Percentiles rank a stretch among this genome's conserved stretches.
Conservation (phyloP, 2,113 vertebrate genomes). For the Tiliqua scincoides region DNA sequence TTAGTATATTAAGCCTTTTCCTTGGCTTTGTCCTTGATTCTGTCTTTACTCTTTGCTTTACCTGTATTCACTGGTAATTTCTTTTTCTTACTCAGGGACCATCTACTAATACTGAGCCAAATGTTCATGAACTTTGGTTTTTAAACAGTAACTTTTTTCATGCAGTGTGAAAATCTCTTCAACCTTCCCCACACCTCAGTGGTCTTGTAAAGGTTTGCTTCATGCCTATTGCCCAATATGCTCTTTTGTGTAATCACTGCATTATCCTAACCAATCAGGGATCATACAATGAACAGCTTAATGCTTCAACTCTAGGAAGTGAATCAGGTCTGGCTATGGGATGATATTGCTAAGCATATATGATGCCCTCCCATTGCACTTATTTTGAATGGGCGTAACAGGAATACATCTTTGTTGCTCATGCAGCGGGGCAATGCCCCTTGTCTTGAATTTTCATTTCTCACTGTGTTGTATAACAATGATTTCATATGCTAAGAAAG, state of each 20-base stretch:
- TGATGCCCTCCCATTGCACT: too few species aligned
- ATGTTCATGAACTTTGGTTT: not conserved
- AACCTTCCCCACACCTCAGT: not conserved
- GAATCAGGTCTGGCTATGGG: too few species aligned
- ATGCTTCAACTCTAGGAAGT: too few species aligned
- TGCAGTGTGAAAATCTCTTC: not conserved
- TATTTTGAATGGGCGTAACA: too few species aligned
- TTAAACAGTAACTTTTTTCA: not conserved
- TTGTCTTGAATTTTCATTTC: too few species aligned
- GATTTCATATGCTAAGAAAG: too few species aligned
- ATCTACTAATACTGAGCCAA: not conserved
- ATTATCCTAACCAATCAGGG: not conserved
- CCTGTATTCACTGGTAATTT: not conserved
- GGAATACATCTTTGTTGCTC: too few species aligned
- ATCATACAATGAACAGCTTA: not conserved
- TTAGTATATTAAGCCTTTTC: not conserved
- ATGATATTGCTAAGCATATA: too few species aligned
- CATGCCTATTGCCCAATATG: not conserved
- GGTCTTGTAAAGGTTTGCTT: not conserved
- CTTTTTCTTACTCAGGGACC: not conserved
- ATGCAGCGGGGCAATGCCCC: too few species aligned
- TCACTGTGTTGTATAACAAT: too few species aligned
- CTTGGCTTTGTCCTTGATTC: not conserved
- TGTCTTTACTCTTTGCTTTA: constrained; percentile 16
- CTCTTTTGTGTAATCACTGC: not conserved